A percentile compares a stretch with the other conserved stretches of the same genome.
Evolutionary conservation across 2,113 vertebrate species (phyloP).

Genomic region (Thamnophis sirtalis): DNA sequence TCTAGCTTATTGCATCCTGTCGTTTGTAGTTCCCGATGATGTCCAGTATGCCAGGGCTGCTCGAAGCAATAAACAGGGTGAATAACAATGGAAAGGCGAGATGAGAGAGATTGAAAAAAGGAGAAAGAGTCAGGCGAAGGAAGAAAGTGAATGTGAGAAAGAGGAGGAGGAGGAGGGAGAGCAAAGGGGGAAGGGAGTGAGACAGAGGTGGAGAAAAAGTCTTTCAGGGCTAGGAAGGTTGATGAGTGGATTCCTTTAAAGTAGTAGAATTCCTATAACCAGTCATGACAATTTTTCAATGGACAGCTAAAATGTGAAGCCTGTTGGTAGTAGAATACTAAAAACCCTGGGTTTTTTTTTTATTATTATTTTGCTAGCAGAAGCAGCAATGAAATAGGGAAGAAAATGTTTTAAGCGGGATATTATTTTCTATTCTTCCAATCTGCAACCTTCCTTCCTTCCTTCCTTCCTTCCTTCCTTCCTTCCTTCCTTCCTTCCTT

Average conservation of each 20-base stretch:
- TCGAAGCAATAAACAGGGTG: constrained; percentile 88
- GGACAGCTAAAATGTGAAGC: constrained; percentile 27
- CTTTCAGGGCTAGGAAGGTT: constrained; percentile 44
- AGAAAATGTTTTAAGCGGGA: background rate
- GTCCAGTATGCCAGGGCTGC: constrained; percentile 88
- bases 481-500: background rate
- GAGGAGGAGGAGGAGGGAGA: constrained; percentile 35
- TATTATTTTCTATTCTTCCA: constrained; percentile 24
- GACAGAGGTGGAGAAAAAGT: constrained; percentile 55
- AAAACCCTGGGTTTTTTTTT: constrained; percentile 33
- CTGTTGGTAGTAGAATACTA: constrained; percentile 9
- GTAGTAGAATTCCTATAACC: constrained; percentile 34
- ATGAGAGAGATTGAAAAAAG: constrained; percentile 73
- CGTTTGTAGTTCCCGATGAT: constrained; percentile 96
- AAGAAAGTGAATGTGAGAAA: constrained; percentile 65
- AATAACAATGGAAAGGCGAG: constrained; percentile 85
- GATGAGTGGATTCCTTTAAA: constrained; percentile 48
- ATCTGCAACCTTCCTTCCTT: background rate
- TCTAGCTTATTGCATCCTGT: constrained; percentile 98
- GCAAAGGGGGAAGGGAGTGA: background rate
- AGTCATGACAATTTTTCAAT: constrained; percentile 50
- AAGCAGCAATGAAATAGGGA: constrained; percentile 6
- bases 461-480: background rate
- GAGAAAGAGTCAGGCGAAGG: constrained; percentile 68
- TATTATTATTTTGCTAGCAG: constrained; percentile 1